Base-by-base conservation (phyloP, 2,113 vertebrate species). In the Lota lota region DNA sequence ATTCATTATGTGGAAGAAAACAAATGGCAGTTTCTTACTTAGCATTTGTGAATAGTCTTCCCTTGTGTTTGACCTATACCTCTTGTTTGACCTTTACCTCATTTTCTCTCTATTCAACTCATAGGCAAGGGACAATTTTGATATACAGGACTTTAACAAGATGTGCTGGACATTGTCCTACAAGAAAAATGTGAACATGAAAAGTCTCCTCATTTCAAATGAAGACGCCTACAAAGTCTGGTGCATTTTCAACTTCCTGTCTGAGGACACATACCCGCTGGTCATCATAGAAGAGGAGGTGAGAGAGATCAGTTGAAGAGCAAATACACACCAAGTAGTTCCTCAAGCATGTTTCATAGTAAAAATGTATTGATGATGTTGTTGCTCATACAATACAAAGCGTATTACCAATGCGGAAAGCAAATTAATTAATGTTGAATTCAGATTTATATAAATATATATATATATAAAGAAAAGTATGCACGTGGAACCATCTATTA, bases 211-310 rank as follows among this genome's bases (percentile, higher is more conserved):
- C 59, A 93, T 95, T 75, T 88, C 82, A 0, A 93, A 94, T 63
- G 94, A 95, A 40, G 94, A 95, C 20, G 91, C 94, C 54, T 96
- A 95, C 88, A 95, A 95, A 90, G 85, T 96, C 11, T 96, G 95
- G 95, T 93, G 94, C 85, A 93, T 96, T 79, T 96, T 96, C 85
- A 96, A 96, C 88, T 96, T 95, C 87, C 90, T 96, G 72, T 94
- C 95, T 4, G 95, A 96, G 73, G 95, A 95, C 86, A 93, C 91
- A 54, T 96, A 96, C 76, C 95, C 95, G 57, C 83, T 96, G 80
- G 78, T 94, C 85, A 95, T 96, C 72, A 92, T 94, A 22, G 89
- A 93, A 12, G 95, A 96, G 68, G 95, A 96, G 94, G 95, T 96
- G 92, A 91, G 93, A 18, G 16, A 58, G 19, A 28, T 33, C 64